Base-by-base conservation (phyloP, 2,888 invertebrate species). In the Ametastegia equiseti region DNA sequence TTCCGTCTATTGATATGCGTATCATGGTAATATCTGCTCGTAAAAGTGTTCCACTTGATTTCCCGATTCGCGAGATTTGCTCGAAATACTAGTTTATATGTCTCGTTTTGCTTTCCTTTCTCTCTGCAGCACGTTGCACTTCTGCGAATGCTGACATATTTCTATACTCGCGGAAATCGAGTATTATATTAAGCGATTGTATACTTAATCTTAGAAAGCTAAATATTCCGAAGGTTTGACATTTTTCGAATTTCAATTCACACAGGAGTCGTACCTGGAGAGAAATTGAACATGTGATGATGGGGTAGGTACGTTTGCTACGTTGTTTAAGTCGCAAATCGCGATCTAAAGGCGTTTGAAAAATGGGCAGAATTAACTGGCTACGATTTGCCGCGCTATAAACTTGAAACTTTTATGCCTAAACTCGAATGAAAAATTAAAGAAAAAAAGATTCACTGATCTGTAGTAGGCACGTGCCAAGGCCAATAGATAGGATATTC, bases 41-140 rank as follows among this genome's bases (percentile, higher is more conserved):
- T 71, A 71, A 71, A 71, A 71, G 71, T 71, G 71, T 45, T 71
- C 47, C 45, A 71, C 47, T 71, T 45, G 47, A 71, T 71, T 42
- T 71, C 11, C 15, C 15, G 47, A 71, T 45, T 27, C 27, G 27
- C 47, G 71, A 42, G 69, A 71, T 71, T n/a, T 47, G 45, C 30
- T 71, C 15, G 71, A 47, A 71, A 71, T 71, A 47, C 15, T 47
- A 23, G 47, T n/a, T 47, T 71, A 19, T n/a, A 67, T 71, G 47
- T 13, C 42, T 42, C 4, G n/a, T 30, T 71, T 71, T 30, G 71
- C 71, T 71, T 71, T 71, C 71, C 71, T 71, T 71, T 71, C 71
- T 71, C 71, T 71, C 15, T 27, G 27, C 30, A 30, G 45, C 6
- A 7, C 0, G 6, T 7, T 63, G 63, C 63, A 30, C 6, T 33